phyloP scores from a whole-genome alignment of 2,888 invertebrate species.

The Hemistola chrysoprasaria region DNA sequence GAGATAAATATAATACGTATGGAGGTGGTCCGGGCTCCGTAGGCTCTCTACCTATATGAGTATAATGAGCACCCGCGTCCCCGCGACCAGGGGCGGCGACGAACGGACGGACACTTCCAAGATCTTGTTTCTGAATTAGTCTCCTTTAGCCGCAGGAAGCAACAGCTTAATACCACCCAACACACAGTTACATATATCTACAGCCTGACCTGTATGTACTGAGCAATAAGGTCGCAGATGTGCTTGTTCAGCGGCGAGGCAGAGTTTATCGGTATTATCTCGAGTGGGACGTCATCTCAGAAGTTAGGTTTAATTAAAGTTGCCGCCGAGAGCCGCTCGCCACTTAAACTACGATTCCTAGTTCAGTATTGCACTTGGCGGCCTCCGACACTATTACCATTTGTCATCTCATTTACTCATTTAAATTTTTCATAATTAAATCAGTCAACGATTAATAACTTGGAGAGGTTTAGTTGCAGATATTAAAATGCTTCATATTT shows the following conservation, averaged over 20 bases:
- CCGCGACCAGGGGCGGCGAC: no score
- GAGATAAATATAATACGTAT: no score
- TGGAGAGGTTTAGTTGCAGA: no score
- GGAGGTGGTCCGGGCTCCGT: no score
- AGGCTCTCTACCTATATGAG: no score
- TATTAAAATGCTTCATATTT: no score
- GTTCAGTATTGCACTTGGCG: constrained; percentile 44
- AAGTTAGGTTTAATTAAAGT: constrained; percentile 76
- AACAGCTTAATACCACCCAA: constrained; percentile 55
- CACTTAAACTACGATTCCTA: constrained; percentile 59
- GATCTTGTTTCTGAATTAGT: constrained; percentile 52
- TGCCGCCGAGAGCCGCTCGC: constrained; percentile 53
- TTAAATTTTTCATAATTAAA: no score
- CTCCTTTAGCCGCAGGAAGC: constrained; percentile 50
- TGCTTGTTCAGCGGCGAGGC: not conserved
- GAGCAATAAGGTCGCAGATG: constrained; percentile 31
- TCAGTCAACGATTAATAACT: no score
- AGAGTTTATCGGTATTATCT: constrained; percentile 47
- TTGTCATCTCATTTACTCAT: no score
- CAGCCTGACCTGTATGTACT: constrained; percentile 25
- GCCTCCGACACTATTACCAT: no score
- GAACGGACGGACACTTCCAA: constrained; percentile 27
- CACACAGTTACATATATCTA: constrained; percentile 11
- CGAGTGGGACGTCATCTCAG: constrained; percentile 64
- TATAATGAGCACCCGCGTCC: no score